Conservation (phyloP, 1,140 invertebrate species). For the Drosophila pruinosa region DNA sequence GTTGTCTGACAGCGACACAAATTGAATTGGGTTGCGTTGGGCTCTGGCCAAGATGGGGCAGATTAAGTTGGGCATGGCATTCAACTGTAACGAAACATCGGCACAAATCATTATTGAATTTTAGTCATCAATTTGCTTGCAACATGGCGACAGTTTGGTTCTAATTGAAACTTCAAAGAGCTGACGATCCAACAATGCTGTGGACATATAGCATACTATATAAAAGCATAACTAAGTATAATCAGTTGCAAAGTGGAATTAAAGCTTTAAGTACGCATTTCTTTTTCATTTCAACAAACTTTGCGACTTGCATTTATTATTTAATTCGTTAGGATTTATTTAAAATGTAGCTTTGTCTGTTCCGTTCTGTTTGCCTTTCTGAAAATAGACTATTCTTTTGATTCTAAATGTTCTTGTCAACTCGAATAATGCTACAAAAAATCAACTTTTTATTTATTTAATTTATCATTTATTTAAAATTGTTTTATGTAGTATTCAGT, state of each 20-base stretch:
- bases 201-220: no score
- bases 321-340: no score
- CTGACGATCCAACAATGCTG: not conserved
- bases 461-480: no score
- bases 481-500: no score
- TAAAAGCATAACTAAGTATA: not conserved
- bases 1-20: not conserved
- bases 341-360: no score
- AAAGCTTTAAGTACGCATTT: not conserved
- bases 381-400: no score
- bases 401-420: no score
- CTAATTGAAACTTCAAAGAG: constrained; percentile 8
- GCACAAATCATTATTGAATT: constrained; percentile 10
- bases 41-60: constrained; percentile 4
- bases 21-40: constrained; percentile 2
- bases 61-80: constrained; percentile 13
- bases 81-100: constrained; percentile 18
- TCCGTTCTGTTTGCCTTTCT: no score
- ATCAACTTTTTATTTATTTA: no score
- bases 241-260: not conserved
- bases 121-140: not conserved
- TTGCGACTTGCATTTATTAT: no score
- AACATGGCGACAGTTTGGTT: not conserved
- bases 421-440: no score
- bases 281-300: not conserved